Percentiles rank a stretch among this genome's conserved stretches.
These are phyloP conservation scores for Oligia latruncula DNA, from an alignment of 2,888 invertebrate species.

Conservation along the genomic window DNA sequence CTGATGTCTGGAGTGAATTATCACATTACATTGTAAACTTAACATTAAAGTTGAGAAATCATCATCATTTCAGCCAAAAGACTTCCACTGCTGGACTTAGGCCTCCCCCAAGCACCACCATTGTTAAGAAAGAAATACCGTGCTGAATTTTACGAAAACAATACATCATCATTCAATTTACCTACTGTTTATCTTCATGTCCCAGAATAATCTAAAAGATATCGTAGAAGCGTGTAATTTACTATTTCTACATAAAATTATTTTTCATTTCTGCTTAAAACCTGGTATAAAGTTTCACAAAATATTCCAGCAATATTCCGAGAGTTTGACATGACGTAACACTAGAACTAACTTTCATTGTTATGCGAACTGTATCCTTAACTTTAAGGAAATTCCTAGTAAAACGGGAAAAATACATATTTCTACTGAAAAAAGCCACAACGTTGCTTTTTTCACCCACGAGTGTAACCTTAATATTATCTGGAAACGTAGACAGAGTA, in stretches of 20 bases:
- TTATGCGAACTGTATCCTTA: neutral
- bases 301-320: slow-evolving; percentile 14
- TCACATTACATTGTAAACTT: no score
- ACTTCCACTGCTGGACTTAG: no score
- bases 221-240: neutral
- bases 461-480: neutral
- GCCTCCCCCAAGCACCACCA: no score
- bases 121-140: no score
- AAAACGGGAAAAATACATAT: neutral
- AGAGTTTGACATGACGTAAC: neutral
- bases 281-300: neutral
- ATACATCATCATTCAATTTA: no score
- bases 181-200: no score
- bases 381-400: neutral
- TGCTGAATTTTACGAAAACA: no score
- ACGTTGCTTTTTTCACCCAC: neutral
- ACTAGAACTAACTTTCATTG: neutral
- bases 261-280: neutral
- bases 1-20: neutral
- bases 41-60: no score
- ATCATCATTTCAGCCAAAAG: no score
- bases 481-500: neutral
- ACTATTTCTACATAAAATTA: neutral
- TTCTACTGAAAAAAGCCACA: neutral
- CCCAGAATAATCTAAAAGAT: neutral